A percentile compares a stretch with the other conserved stretches of the same genome.
phyloP scores from a whole-genome alignment of 2,797 vertebrate genomes.

The Clarias pachynema region DNA sequence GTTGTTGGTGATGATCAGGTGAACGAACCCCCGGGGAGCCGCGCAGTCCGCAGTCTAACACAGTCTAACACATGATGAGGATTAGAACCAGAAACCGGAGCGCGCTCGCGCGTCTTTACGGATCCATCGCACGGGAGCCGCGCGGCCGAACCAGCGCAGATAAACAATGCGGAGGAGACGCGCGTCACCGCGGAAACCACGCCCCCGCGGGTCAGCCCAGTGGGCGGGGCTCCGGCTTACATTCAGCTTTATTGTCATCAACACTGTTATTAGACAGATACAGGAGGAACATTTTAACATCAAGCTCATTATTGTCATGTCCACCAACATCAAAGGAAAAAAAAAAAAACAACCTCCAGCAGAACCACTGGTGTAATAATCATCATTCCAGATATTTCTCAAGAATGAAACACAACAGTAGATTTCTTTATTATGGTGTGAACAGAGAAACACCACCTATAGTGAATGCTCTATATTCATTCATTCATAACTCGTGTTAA shows the following conservation, averaged over 20 bases:
- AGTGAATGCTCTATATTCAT: too few relatives aligned
- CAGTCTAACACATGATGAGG: not conserved
- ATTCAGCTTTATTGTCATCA: too few relatives aligned
- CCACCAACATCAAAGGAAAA: too few relatives aligned
- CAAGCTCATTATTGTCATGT: too few relatives aligned
- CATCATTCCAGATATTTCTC: too few relatives aligned
- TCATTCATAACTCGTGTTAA: too few relatives aligned
- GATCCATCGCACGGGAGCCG: not conserved
- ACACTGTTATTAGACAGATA: not conserved
- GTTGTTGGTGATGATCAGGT: not conserved
- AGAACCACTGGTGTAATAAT: too few relatives aligned
- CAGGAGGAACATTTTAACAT: not conserved
- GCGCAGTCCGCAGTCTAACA: not conserved
- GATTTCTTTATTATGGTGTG: too few relatives aligned
- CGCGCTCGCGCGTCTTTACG: not conserved
- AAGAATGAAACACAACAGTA: too few relatives aligned
- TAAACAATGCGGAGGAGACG: constrained; percentile 54
- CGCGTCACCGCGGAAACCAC: constrained; percentile 56
- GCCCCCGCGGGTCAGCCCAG: constrained; percentile 51
- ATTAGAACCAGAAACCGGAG: too few relatives aligned
- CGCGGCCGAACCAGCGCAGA: constrained; percentile 48
- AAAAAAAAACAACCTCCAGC: too few relatives aligned
- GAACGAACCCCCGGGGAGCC: not conserved
- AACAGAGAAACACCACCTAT: too few relatives aligned
- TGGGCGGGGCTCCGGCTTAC: constrained; percentile 51